Conservation (phyloP, 2,797 vertebrate species). For the Erpetoichthys calabaricus region DNA sequence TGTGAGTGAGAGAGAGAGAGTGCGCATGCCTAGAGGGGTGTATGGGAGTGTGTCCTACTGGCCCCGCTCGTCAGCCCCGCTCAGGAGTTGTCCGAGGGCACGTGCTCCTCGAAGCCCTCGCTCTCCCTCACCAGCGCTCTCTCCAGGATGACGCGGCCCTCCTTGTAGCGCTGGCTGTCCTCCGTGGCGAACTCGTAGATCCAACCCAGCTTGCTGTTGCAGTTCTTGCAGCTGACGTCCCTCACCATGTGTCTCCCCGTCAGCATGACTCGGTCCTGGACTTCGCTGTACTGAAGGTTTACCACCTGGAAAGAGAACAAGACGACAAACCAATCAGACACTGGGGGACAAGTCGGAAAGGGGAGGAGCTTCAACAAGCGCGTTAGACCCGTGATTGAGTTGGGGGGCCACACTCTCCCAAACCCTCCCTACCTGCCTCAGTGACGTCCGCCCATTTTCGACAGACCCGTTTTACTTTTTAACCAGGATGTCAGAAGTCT, state of each 20-base stretch:
- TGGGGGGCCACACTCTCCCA: too few species aligned
- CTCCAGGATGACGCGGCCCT: constrained; percentile 92
- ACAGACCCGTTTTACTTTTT: too few species aligned
- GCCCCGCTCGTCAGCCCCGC: neutral
- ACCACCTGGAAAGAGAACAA: constrained; percentile 62
- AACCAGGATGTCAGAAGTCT: too few species aligned
- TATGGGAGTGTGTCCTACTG: constrained; percentile 23
- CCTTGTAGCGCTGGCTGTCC: constrained; percentile 96
- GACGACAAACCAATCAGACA: neutral
- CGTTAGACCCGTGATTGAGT: too few species aligned
- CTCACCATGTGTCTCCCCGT: constrained; percentile 96
- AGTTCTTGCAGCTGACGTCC: constrained; percentile 97
- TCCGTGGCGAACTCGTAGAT: constrained; percentile 97
- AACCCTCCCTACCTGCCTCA: too few species aligned
- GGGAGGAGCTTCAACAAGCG: too few species aligned
- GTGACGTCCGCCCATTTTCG: too few species aligned
- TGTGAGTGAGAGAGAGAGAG: constrained; percentile 25
- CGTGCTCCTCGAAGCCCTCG: constrained; percentile 93
- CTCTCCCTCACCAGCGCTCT: constrained; percentile 88
- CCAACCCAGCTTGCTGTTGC: constrained; percentile 97
- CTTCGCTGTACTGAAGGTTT: constrained; percentile 93
- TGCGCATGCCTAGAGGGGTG: constrained; percentile 33
- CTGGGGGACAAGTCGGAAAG: too few species aligned
- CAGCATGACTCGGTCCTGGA: constrained; percentile 95
- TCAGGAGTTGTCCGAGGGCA: constrained; percentile 92